A percentile compares a stretch with the other conserved stretches of the same genome.
Evolutionary conservation across 2,113 vertebrate species (phyloP).

Genomic region (Hypocryptadius cinnamomeus): DNA sequence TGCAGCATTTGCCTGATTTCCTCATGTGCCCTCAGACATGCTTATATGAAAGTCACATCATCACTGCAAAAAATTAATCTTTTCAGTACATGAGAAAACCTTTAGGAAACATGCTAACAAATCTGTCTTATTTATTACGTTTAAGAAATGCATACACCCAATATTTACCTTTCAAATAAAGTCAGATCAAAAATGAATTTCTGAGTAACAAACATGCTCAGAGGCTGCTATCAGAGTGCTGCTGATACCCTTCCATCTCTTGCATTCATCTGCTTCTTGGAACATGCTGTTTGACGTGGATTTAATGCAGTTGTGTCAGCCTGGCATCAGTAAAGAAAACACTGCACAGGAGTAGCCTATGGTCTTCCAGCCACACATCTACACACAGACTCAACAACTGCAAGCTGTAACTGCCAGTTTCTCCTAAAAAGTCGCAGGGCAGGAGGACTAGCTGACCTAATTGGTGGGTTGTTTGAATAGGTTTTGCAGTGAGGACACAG

Average conservation of each 20-base stretch:
- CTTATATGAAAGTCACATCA: background rate
- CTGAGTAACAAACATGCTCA: background rate
- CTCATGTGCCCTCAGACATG: fast-evolving
- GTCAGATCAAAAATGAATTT: background rate
- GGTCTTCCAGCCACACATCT: background rate
- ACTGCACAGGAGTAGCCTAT: background rate
- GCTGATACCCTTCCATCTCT: constrained; percentile 32
- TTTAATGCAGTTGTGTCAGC: background rate
- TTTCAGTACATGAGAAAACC: background rate
- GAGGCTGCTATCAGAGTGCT: constrained; percentile 13
- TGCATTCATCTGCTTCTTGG: constrained; percentile 4
- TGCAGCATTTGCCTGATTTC: background rate
- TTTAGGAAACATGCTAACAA: background rate
- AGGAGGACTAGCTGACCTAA: constrained; percentile 68
- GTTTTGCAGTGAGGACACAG: constrained; percentile 57
- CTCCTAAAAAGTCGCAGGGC: constrained; percentile 32
- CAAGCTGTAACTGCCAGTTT: constrained; percentile 40
- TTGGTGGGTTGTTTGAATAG: constrained; percentile 56
- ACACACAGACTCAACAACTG: background rate
- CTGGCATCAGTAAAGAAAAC: constrained; percentile 22
- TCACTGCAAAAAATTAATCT: background rate
- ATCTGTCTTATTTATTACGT: background rate
- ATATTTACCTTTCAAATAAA: background rate
- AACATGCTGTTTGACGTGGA: background rate
- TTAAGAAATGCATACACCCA: background rate